A percentile compares a stretch with the other conserved stretches of the same genome.
Conservation (phyloP, 2,888 invertebrate species). For the Xanthostigma xanthostigma region DNA sequence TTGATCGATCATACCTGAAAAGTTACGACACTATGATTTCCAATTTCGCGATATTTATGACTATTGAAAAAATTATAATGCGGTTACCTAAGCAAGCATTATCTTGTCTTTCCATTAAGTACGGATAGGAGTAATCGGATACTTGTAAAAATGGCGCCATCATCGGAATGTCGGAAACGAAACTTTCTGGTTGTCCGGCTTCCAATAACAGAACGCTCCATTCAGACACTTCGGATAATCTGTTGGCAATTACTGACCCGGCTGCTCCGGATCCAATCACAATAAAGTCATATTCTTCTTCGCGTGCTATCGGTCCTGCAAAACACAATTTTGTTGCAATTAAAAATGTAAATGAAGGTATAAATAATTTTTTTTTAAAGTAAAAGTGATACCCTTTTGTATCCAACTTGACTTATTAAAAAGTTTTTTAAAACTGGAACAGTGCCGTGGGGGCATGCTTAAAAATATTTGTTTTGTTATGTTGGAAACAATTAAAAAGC, state of each 20-base stretch:
- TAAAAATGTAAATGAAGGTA: no score
- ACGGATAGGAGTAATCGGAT: slow-evolving; percentile 44
- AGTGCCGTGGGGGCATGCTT: no score
- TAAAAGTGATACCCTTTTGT: no score
- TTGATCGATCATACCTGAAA: slow-evolving; percentile 20
- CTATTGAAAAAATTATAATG: neutral
- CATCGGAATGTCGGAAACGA: slow-evolving; percentile 36
- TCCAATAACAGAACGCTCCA: slow-evolving; percentile 51
- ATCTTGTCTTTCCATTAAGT: slow-evolving; percentile 38
- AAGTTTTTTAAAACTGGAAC: no score
- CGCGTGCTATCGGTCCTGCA: slow-evolving; percentile 3
- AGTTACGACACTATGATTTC: neutral
- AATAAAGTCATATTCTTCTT: slow-evolving; percentile 42
- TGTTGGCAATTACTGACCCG: slow-evolving; percentile 53
- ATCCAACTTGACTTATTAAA: no score
- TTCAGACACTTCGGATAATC: slow-evolving; percentile 45
- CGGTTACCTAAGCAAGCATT: slow-evolving; percentile 32
- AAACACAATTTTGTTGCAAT: no score
- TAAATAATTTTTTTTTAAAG: no score
- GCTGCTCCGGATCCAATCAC: slow-evolving; percentile 56
- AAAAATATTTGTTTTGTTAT: no score
- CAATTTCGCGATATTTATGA: neutral
- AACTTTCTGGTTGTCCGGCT: slow-evolving; percentile 38
- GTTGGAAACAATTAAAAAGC: no score
- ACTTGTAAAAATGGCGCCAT: slow-evolving; percentile 36